Conservation (phyloP, 2,888 invertebrate species). For the Cantharis lateralis region DNA sequence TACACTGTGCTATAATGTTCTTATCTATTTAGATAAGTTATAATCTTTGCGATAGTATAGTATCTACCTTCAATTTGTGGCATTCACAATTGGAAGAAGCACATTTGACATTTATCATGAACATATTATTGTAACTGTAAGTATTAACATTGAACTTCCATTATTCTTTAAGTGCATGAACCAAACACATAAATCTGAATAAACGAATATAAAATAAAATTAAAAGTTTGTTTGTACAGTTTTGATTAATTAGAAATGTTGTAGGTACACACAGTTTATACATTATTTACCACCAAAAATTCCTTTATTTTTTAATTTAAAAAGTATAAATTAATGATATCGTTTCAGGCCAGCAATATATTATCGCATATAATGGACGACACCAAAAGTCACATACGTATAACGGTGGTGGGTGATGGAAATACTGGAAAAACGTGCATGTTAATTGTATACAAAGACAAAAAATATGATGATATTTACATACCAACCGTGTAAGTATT, state of each 20-base stretch:
- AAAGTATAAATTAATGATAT: not conserved
- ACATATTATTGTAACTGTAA: not conserved
- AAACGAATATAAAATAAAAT: not conserved
- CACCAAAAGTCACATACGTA: slow-evolving; percentile 62
- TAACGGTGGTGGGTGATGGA: slow-evolving; percentile 87
- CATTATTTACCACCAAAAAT: not conserved
- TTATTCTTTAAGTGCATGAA: not conserved
- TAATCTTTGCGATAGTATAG: not conserved
- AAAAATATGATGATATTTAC: slow-evolving; percentile 80
- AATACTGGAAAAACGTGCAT: slow-evolving; percentile 91
- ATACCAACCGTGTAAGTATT: slow-evolving; percentile 84
- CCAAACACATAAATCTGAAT: not conserved
- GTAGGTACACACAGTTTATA: not conserved
- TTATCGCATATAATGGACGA: slow-evolving; percentile 15
- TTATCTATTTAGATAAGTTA: not conserved
- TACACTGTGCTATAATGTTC: not conserved
- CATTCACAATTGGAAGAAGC: not conserved
- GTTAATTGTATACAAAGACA: slow-evolving; percentile 66
- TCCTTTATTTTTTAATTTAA: not conserved
- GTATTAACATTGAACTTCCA: not conserved
- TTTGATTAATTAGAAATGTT: not conserved
- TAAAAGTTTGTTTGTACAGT: not conserved
- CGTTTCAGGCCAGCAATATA: not conserved
- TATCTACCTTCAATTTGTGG: not conserved
- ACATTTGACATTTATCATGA: not conserved